phyloP scores from a whole-genome alignment of 2,888 invertebrate species.

The Agrochola litura region DNA sequence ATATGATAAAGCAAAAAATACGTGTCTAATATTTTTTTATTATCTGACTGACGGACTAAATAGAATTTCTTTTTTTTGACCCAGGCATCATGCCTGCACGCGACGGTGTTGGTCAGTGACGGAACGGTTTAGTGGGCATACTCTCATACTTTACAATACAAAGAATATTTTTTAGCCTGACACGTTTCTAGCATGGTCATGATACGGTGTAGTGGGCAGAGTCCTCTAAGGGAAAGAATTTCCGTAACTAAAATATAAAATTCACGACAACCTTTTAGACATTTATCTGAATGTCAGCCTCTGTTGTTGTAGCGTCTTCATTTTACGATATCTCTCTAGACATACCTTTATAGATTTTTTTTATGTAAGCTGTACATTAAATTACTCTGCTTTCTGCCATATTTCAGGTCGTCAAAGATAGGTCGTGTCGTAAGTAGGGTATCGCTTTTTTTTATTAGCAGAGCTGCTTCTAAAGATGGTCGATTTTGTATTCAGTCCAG shows the following conservation, averaged over 20 bases:
- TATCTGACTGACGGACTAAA: too few relatives aligned
- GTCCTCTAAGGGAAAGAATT: not conserved
- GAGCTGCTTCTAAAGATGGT: not conserved
- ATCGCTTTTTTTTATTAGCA: not conserved
- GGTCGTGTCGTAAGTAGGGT: not conserved
- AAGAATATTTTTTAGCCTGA: not conserved
- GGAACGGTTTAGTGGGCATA: too few relatives aligned
- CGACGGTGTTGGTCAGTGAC: not conserved
- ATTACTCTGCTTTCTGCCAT: not conserved
- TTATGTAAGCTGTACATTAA: constrained; percentile 11
- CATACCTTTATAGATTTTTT: not conserved
- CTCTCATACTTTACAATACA: not conserved
- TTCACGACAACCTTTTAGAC: not conserved
- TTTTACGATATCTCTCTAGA: constrained; percentile 4
- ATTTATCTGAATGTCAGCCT: not conserved
- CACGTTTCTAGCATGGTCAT: not conserved
- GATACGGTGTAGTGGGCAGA: not conserved
- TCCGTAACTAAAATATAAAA: not conserved
- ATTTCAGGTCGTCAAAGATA: not conserved
- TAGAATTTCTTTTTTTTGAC: too few relatives aligned
- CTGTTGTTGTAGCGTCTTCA: not conserved
- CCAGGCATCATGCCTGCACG: too few relatives aligned
- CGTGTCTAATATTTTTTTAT: too few relatives aligned
- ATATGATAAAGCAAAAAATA: too few relatives aligned
- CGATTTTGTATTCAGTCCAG: not conserved